phyloP scores from a whole-genome alignment of 2,113 vertebrate species.

The Oophaga pumilio region DNA sequence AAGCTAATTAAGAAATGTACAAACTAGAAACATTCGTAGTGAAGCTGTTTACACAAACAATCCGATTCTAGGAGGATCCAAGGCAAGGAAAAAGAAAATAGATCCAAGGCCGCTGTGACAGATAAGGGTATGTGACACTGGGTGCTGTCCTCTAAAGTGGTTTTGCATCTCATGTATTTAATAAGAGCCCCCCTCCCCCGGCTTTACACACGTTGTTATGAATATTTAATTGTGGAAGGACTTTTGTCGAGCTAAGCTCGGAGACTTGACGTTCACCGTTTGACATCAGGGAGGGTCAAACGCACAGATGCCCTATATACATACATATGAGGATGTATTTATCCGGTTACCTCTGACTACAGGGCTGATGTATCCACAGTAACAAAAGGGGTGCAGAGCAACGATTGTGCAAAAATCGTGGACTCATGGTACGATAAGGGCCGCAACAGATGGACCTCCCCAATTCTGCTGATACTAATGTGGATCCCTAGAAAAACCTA shows the following conservation, averaged over 20 bases:
- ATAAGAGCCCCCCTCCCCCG: constrained; percentile 70
- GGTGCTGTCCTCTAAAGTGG: constrained; percentile 65
- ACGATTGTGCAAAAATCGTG: background rate
- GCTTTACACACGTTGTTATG: constrained; percentile 62
- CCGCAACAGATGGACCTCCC: background rate
- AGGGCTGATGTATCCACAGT: background rate
- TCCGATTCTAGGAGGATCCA: background rate
- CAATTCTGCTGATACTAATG: background rate
- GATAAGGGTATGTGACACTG: constrained; percentile 25
- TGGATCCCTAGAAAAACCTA: background rate
- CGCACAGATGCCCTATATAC: constrained; percentile 1
- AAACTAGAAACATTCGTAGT: background rate
- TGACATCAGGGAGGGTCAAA: constrained; percentile 30
- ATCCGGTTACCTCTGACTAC: background rate
- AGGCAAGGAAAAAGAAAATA: background rate
- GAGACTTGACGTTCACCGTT: constrained; percentile 62
- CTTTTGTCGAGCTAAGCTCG: constrained; percentile 55
- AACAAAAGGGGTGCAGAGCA: background rate
- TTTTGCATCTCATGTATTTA: constrained; percentile 71
- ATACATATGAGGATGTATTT: background rate
- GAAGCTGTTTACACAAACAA: background rate
- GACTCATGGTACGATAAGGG: background rate
- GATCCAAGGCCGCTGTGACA: constrained; percentile 3
- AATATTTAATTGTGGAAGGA: constrained; percentile 71
- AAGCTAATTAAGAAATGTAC: background rate